Conservation (phyloP, 2,888 invertebrate genomes). For the Polyommatus icarus region DNA sequence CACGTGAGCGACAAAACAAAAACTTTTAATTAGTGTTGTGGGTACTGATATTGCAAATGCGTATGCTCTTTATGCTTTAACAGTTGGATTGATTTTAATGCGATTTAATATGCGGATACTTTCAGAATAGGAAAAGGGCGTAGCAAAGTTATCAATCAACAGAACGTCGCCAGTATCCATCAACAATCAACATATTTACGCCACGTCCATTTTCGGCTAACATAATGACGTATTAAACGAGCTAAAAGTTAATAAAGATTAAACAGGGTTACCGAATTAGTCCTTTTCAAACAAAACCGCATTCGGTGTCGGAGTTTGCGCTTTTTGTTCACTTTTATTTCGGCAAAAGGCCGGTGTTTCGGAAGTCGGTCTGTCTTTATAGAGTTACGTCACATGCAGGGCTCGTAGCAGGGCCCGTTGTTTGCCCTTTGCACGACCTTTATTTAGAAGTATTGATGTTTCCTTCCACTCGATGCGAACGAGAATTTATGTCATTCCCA, state of each 20-base stretch:
- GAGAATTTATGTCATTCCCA: slow-evolving; percentile 16
- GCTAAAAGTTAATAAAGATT: slow-evolving; percentile 12
- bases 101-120: no score
- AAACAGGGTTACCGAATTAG: slow-evolving; percentile 9
- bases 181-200: not conserved
- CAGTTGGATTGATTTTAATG: no score
- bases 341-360: slow-evolving; percentile 6
- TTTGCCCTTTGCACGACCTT: slow-evolving; percentile 30
- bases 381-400: slow-evolving; percentile 19
- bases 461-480: not conserved
- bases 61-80: no score
- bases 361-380: slow-evolving; percentile 22
- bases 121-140: no score
- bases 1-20: not conserved
- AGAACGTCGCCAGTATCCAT: not conserved
- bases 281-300: slow-evolving; percentile 17
- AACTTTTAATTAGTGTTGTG: not conserved
- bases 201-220: not conserved
- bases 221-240: not conserved
- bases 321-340: slow-evolving; percentile 11
- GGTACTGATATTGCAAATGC: not conserved
- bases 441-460: slow-evolving; percentile 30
- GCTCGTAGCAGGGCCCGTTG: slow-evolving; percentile 2
- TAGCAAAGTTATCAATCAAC: not conserved
- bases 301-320: slow-evolving; percentile 10